Base-by-base conservation (phyloP, 2,888 invertebrate species). In the Syritta pipiens region DNA sequence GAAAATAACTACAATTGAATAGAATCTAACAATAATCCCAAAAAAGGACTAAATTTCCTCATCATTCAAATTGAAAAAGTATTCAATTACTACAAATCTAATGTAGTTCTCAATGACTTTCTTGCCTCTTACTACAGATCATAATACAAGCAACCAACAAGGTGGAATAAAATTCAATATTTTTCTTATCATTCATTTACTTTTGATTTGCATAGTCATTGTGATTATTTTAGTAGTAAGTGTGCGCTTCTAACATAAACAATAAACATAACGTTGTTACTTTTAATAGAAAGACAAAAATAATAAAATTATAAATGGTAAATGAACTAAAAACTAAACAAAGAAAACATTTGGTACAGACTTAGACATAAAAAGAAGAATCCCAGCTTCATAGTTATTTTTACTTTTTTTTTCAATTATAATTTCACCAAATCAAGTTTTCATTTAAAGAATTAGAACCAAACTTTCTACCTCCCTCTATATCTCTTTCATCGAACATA, bases 371-470 rank as follows among this genome's bases (percentile, higher is more conserved):
- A 20, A 46, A 37, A 77, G 77, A 77, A 77, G 77, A 77, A 77
- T 77, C 77, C 77, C 77, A 77, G 77, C 77, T 77, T 77, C 77
- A 71, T 77, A 42, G 14, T 48, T 24, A 69, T 55, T 55, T 57
- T 40, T 60, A 59, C 60, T 32, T 32, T 7, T 59, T 57, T 40
- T 55, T 53, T 72, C n/a, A 71, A 65, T 77, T 77, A 77, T 77
- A 77, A 77, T 77, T 77, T 77, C 77, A 77, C 77, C 77, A 77
- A 77, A 77, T 77, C 77, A 77, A 77, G 65, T 71, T 77, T 71
- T 49, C 77, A 77, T 71, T 12, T 67, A 53, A 22, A 48, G 59
- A 55, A 35, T 10, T 51, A 28, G 37, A 59, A 9, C 30, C 20
- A 35, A 51, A 72, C 40, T 68, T 22, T 68, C 17, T 68, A 20